Percentiles rank a stretch among this genome's conserved stretches.
These are phyloP conservation scores for Choristoneura rosaceana DNA, from an alignment of 2,888 invertebrate genomes.

Conservation along the genomic window DNA sequence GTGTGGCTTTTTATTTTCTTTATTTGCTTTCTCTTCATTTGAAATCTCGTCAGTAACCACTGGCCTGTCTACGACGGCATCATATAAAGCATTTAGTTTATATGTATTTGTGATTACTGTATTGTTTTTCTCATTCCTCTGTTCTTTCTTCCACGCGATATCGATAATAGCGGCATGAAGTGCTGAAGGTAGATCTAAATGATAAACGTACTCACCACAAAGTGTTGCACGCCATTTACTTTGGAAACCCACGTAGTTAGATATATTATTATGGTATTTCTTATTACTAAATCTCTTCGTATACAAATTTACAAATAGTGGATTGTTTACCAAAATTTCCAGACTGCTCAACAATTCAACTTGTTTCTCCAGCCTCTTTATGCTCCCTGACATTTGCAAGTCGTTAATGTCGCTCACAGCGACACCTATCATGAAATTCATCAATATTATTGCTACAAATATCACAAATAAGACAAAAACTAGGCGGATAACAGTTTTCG, in stretches of 20 bases:
- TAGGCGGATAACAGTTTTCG: neutral
- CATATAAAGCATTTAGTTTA: neutral
- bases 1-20: neutral
- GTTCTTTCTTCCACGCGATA: slow-evolving; percentile 1
- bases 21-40: neutral
- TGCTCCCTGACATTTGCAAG: slow-evolving; percentile 65
- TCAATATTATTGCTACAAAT: slow-evolving; percentile 64
- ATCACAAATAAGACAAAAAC: slow-evolving; percentile 63
- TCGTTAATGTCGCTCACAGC: slow-evolving; percentile 69
- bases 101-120: neutral
- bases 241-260: neutral
- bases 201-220: neutral
- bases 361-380: slow-evolving; percentile 63
- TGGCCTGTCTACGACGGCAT: neutral
- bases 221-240: neutral
- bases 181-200: neutral
- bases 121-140: neutral
- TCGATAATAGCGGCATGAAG: slow-evolving; percentile 3
- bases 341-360: slow-evolving; percentile 59
- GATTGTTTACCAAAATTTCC: slow-evolving; percentile 44
- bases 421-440: slow-evolving; percentile 70
- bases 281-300: neutral
- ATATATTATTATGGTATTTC: neutral
- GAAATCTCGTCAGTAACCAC: neutral
- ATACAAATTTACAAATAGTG: neutral